These are phyloP conservation scores for Brachyhypopomus gauderio DNA, from an alignment of 2,113 vertebrate species.

Conservation along the genomic window DNA sequence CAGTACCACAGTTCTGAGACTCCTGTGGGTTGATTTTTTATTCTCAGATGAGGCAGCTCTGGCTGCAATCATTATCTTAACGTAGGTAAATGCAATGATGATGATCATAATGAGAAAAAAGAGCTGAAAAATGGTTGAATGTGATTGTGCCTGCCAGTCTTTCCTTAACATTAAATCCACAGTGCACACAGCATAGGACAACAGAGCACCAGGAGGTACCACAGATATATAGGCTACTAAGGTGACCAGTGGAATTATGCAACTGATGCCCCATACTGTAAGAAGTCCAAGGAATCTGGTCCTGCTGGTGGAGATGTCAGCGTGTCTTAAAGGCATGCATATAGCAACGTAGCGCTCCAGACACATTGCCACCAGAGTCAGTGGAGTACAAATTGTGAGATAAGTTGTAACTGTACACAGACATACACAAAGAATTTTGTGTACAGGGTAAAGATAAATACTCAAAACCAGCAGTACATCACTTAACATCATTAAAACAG, in stretches of 20 bases:
- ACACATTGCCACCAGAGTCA: conserved; percentile 49
- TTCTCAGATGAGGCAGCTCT: conserved; percentile 19
- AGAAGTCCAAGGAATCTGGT: conserved; percentile 33
- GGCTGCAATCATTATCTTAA: conserved; percentile 51
- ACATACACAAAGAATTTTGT: conserved; percentile 39
- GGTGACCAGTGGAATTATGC: conserved; percentile 27
- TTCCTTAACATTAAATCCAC: conserved; percentile 21
- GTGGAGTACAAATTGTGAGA: conserved; percentile 5
- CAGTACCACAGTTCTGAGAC: conserved; percentile 52
- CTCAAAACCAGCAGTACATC: conserved; percentile 22
- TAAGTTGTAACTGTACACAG: conserved; percentile 15
- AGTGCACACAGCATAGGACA: conserved; percentile 19
- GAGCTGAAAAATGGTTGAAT: neutral
- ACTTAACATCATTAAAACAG: conserved; percentile 28
- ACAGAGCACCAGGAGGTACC: neutral
- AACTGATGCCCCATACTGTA: conserved; percentile 38
- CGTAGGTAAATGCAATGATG: conserved; percentile 48
- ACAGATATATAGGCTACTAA: conserved; percentile 10
- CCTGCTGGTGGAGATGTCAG: conserved; percentile 37
- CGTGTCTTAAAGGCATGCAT: conserved; percentile 49
- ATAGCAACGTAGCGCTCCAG: conserved; percentile 56
- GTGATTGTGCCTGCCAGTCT: conserved; percentile 39
- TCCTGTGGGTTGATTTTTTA: conserved; percentile 38
- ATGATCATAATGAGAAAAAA: conserved; percentile 45
- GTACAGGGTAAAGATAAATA: conserved; percentile 18